Evolutionary conservation across 1,140 invertebrate genomes (phyloP), one percentile per base, ranked within the genome.

Genomic region (Hydropsyche tenuis): DNA sequence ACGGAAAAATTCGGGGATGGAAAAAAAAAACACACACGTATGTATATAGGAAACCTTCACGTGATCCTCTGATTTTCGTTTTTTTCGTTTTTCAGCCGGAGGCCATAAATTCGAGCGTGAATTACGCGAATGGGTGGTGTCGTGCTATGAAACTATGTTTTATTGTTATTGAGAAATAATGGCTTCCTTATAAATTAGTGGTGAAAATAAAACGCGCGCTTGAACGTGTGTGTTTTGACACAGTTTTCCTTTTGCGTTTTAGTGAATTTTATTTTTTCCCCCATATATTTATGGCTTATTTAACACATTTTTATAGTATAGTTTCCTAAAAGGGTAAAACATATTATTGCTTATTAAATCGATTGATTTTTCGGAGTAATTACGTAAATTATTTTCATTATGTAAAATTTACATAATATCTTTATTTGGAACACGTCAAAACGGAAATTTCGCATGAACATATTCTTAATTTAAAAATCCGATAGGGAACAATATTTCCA

Each of bases 101-200:
- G 18, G 20, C 23, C 22, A 60, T 60, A 60, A 60, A 60, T 60
- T 60, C 18, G 56, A 23, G 56, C 23, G 56, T 22, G 56, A 60
- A 60, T 60, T 60, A 60, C 22, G 20, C 56, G 56, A 60, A 60
- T 27, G 56, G 56, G 56, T 25, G 18, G 23, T 23, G 56, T 23
- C 56, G 56, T 60, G 56, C 56, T 37, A 20, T 20, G 56, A 60
- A 60, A 60, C 56, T 60, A 60, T 20, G 22, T 60, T 60, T 60
- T 60, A 60, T 60, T 60, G 56, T 60, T 60, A 60, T 60, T 60
- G 20, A 60, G 56, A 60, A 60, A 60, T 60, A 60, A 60, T 27
- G 56, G 22, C 56, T 60, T 60, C 56, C 56, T 60, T 60, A 60
- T 60, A 60, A 60, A 60, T 60, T 60, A 60, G 11, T n/a, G 12